These are phyloP conservation scores for Pycnonotus jocosus DNA, from an alignment of 2,113 vertebrate genomes.

Conservation along the genomic window DNA sequence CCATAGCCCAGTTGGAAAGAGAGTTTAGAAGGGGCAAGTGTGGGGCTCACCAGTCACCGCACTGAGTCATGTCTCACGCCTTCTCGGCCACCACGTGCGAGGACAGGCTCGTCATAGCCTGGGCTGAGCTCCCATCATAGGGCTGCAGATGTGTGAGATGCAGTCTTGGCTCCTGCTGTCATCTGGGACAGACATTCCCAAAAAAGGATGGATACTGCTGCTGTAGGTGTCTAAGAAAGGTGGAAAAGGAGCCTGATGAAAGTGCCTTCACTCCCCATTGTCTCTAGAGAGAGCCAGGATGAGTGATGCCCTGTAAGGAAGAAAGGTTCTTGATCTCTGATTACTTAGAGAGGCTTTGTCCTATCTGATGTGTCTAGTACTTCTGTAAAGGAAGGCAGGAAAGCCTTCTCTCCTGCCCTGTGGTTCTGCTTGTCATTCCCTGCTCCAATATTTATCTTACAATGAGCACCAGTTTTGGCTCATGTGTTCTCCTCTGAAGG, in stretches of 20 bases:
- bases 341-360: neutral
- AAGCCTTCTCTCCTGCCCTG: neutral
- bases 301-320: neutral
- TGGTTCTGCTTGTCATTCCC: neutral
- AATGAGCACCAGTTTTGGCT: neutral
- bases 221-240: neutral
- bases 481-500: neutral
- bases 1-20: neutral
- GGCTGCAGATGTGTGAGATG: neutral
- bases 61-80: accelerated
- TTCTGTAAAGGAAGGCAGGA: neutral
- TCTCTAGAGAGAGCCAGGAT: neutral
- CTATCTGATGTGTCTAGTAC: neutral
- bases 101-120: neutral
- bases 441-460: neutral
- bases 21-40: neutral
- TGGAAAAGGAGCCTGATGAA: neutral
- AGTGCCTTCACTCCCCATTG: neutral
- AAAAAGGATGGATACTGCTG: neutral
- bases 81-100: accelerated
- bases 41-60: neutral
- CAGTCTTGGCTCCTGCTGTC: neutral
- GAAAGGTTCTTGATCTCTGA: neutral
- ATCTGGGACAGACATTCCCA: neutral
- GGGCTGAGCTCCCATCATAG: neutral